phyloP scores from a whole-genome alignment of 2,797 vertebrate species.

The Sebastes oblongus region DNA sequence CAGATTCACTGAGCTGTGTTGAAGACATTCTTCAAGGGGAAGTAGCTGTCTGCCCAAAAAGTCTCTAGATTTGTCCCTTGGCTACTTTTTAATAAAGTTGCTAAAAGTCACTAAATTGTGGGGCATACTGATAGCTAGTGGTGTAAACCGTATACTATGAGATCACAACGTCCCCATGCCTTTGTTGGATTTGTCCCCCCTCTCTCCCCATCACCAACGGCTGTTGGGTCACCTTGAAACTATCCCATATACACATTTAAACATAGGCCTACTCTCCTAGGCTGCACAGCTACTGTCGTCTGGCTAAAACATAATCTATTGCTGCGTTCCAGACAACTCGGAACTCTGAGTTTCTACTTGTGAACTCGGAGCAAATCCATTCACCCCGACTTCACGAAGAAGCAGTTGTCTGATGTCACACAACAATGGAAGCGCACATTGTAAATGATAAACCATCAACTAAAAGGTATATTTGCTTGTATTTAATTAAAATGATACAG shows the following conservation, averaged over 20 bases:
- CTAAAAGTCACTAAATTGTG: not conserved
- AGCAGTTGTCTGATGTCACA: too few relatives aligned
- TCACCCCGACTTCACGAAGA: rapidly evolving
- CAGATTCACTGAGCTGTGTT: slow-evolving; percentile 13
- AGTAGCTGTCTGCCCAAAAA: not conserved
- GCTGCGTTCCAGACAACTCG: too few relatives aligned
- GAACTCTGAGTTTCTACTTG: too few relatives aligned
- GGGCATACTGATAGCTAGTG: too few relatives aligned
- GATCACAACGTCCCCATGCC: not conserved
- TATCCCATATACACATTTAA: slow-evolving; percentile 6
- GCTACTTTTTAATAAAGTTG: not conserved
- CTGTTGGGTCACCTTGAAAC: not conserved
- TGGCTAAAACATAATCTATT: not conserved
- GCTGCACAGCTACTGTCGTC: not conserved
- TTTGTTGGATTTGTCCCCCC: too few relatives aligned
- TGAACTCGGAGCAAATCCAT: too few relatives aligned
- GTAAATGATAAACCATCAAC: too few relatives aligned
- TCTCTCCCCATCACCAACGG: not conserved
- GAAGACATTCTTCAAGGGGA: slow-evolving; percentile 2
- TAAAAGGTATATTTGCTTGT: too few relatives aligned
- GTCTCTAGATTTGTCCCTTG: not conserved
- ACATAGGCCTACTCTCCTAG: not conserved
- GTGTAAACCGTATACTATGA: not conserved
- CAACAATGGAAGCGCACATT: too few relatives aligned
- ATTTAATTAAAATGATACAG: too few relatives aligned